Percentiles rank a stretch among this genome's conserved stretches.
Conservation (phyloP, 2,888 invertebrate genomes). For the Macroteleia sp. region DNA sequence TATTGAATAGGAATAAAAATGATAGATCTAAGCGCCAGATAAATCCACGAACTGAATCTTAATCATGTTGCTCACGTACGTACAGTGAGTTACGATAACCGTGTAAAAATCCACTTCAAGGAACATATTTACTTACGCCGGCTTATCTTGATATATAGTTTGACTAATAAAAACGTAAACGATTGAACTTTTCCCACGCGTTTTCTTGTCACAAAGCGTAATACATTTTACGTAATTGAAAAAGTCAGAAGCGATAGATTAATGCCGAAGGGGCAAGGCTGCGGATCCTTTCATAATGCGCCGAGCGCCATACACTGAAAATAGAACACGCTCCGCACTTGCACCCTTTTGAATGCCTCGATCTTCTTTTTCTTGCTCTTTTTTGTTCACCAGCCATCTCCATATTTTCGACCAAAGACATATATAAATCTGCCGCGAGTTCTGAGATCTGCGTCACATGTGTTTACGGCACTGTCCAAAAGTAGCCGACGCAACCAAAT, state of each 20-base stretch:
- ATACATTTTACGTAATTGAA: slow-evolving; percentile 62
- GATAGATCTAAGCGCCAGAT: slow-evolving; percentile 57
- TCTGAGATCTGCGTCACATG: slow-evolving; percentile 60
- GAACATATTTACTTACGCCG: slow-evolving; percentile 60
- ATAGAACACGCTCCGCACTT: slow-evolving; percentile 49
- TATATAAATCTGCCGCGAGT: slow-evolving; percentile 58
- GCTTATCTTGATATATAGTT: slow-evolving; percentile 64
- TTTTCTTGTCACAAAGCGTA: slow-evolving; percentile 54
- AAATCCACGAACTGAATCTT: slow-evolving; percentile 52
- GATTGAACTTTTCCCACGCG: slow-evolving; percentile 64
- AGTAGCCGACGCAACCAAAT: slow-evolving; percentile 55
- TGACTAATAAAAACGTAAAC: slow-evolving; percentile 53
- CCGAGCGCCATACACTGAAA: slow-evolving; percentile 47
- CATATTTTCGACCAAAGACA: slow-evolving; percentile 58
- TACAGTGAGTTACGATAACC: slow-evolving; percentile 55
- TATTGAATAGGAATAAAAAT: slow-evolving; percentile 56
- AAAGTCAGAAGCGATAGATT: slow-evolving; percentile 54
- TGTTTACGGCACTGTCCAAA: slow-evolving; percentile 56
- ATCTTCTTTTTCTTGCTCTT: slow-evolving; percentile 40
- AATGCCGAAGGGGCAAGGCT: slow-evolving; percentile 55
- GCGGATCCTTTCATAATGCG: slow-evolving; percentile 59
- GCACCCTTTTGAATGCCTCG: slow-evolving; percentile 51
- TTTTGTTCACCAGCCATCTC: slow-evolving; percentile 45
- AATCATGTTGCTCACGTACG: slow-evolving; percentile 61
- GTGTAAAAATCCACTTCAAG: slow-evolving; percentile 51